Base-by-base conservation (phyloP, 1,140 invertebrate genomes). In the Drosophila tani region DNA sequence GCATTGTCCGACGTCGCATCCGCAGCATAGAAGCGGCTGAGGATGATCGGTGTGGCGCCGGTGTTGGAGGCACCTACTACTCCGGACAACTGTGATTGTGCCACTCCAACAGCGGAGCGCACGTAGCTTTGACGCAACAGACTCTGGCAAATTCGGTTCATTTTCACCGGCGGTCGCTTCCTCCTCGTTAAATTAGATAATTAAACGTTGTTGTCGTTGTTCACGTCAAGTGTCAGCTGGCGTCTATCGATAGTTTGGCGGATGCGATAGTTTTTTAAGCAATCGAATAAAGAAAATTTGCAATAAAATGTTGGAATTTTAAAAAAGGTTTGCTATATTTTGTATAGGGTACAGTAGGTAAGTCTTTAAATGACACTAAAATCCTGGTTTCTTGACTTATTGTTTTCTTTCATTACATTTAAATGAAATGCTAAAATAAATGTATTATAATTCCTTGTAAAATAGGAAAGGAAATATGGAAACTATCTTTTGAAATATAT, bases 121-220 rank as follows among this genome's bases (percentile, higher is more conserved):
- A 53, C 64, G n/a, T 50, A 53, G 47, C 71, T 70, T 19, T 70
- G 78, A 24, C 85, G 84, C 51, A 88, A 55, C 17, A 88, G 38
- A 14, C 43, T 79, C 81, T 81, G 81, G 59, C 68, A 74, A 75
- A 88, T 84, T 76, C 85, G 70, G 59, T 88, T 88, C 84, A 88
- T 87, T 58, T 68, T 87, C 24, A 9, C 71, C 27, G 38, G 40
- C 65, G 45, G 29, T 50, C 9, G 19, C 21, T 74, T 53, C 50
- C 55, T 73, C 14, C 50, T 55, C 47, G 41, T 41, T 56, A 55
- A 68, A 56, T 56, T 77, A 62, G 59, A 63, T 76, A 76, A 76
- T 76, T 65, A 66, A 32, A 38, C 12, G 38, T n/a, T 53, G 47
- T 67, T 66, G 7, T 35, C 8, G 19, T 29, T 62, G 27, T 9